Evolutionary conservation across 2,888 invertebrate species (phyloP).

Genomic region (Drosophila conformis): DNA sequence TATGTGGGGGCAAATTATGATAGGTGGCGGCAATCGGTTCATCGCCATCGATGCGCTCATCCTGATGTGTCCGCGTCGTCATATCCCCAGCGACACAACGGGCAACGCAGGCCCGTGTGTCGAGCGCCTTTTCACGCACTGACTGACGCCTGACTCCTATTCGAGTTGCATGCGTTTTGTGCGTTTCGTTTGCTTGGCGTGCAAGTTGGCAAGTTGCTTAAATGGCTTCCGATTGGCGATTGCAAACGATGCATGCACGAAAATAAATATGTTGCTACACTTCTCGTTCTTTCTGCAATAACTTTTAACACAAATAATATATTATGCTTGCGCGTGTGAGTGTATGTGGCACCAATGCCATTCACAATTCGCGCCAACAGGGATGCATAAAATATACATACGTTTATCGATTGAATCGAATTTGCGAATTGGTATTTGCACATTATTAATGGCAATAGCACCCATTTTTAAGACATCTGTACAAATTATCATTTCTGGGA

Average conservation of each 20-base stretch:
- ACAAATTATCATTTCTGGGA: background rate
- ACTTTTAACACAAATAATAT: constrained; percentile 65
- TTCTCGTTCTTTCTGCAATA: constrained; percentile 55
- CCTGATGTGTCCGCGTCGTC: constrained; percentile 70
- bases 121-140: constrained; percentile 50
- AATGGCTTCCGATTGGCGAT: constrained; percentile 15
- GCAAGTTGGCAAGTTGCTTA: constrained; percentile 16
- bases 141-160: constrained; percentile 52
- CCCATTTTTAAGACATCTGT: background rate
- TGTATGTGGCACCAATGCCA: constrained; percentile 60
- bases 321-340: constrained; percentile 64
- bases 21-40: constrained; percentile 45
- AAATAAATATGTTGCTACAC: constrained; percentile 46
- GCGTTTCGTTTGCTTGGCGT: constrained; percentile 10
- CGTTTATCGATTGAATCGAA: constrained; percentile 34
- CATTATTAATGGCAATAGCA: background rate
- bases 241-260: constrained; percentile 25
- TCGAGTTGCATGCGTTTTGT: constrained; percentile 57
- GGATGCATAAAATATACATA: constrained; percentile 22
- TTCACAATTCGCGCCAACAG: constrained; percentile 34
- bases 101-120: constrained; percentile 22
- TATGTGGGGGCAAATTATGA: constrained; percentile 56
- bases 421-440: constrained; percentile 4
- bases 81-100: constrained; percentile 52
- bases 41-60: constrained; percentile 58